phyloP scores from a whole-genome alignment of 2,113 vertebrate species.

The Cathartes aura region DNA sequence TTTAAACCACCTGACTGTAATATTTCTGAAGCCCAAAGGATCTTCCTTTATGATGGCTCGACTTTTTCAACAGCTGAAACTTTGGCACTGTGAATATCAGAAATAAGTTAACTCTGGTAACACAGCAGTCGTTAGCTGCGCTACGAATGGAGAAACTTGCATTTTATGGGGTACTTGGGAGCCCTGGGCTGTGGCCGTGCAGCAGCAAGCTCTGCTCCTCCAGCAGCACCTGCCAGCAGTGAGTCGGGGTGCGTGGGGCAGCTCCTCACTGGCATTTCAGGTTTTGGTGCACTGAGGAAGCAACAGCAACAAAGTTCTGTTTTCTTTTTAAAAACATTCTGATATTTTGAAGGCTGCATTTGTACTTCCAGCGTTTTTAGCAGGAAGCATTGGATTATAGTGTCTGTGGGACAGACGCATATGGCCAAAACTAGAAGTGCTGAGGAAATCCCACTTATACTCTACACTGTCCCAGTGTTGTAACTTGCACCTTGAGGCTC shows the following conservation, averaged over 20 bases:
- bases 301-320: not conserved
- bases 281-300: not conserved
- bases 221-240: constrained; percentile 61
- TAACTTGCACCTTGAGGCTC: not conserved
- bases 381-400: constrained; percentile 10
- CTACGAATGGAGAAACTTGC: not conserved
- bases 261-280: not conserved
- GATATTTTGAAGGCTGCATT: not conserved
- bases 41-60: not conserved
- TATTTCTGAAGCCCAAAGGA: constrained; percentile 23
- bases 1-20: not conserved
- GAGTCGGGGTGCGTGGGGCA: not conserved
- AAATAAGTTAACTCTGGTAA: constrained; percentile 21
- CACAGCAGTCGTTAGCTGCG: not conserved
- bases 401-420: not conserved
- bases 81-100: not conserved
- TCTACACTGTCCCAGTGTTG: not conserved
- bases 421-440: not conserved
- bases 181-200: not conserved
- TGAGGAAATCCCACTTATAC: constrained; percentile 7
- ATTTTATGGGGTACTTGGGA: constrained; percentile 29
- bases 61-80: constrained; percentile 35
- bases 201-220: constrained; percentile 9
- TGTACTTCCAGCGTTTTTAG: not conserved
- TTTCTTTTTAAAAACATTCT: constrained; percentile 10